phyloP scores from a whole-genome alignment of 2,797 vertebrate genomes.

The Agapornis canus region DNA sequence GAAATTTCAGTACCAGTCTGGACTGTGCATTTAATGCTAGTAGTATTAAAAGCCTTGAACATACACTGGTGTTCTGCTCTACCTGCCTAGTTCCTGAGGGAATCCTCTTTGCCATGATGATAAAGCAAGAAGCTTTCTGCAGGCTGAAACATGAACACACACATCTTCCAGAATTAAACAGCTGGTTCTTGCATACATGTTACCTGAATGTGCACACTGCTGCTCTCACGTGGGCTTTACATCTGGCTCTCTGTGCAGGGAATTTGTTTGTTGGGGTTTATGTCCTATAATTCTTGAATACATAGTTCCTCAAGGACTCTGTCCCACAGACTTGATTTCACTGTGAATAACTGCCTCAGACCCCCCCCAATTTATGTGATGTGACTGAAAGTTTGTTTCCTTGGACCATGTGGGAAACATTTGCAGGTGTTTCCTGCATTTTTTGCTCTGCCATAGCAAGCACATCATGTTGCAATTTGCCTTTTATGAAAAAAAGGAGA shows the following conservation, averaged over 20 bases:
- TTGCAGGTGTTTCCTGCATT: background rate
- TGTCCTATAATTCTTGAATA: background rate
- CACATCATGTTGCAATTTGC: background rate
- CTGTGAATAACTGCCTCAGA: background rate
- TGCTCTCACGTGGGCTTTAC: background rate
- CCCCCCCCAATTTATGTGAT: background rate
- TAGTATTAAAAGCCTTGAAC: background rate
- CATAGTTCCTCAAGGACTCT: background rate
- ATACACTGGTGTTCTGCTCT: fast-evolving
- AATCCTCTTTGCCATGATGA: background rate
- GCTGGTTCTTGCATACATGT: background rate
- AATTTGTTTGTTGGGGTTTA: background rate
- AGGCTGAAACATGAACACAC: background rate
- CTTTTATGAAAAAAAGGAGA: background rate
- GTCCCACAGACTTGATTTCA: background rate
- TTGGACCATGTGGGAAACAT: background rate
- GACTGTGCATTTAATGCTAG: background rate
- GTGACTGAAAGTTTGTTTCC: background rate
- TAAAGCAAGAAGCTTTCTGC: background rate
- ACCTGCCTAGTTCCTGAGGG: background rate
- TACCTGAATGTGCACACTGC: background rate
- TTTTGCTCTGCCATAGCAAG: background rate
- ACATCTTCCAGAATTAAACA: background rate
- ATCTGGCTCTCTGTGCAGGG: background rate
- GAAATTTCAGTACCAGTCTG: background rate